Evolutionary conservation across 2,113 vertebrate species (phyloP).

Genomic region (Opisthocomus hoazin): DNA sequence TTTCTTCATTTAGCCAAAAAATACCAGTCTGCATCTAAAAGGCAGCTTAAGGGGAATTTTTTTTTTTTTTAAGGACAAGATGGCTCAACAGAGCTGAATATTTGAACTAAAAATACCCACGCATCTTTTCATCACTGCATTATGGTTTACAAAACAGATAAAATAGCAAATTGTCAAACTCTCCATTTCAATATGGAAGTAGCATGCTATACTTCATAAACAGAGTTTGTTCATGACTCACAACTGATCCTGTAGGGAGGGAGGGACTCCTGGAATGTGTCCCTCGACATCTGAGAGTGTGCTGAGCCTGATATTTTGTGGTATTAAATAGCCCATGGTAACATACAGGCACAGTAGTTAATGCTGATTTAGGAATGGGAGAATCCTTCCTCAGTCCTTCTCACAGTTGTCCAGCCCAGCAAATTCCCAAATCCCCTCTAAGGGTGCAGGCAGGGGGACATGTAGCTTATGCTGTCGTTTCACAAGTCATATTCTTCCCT

Average conservation of each 20-base stretch:
- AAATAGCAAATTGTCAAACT: not conserved
- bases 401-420: not conserved
- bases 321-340: not conserved
- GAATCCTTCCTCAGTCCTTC: not conserved
- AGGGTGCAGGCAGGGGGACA: not conserved
- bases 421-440: not conserved
- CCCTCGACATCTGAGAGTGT: not conserved
- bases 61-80: not conserved
- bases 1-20: not conserved
- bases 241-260: not conserved
- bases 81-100: not conserved
- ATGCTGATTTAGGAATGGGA: not conserved
- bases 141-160: not conserved
- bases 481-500: not conserved
- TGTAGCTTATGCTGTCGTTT: accelerated
- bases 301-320: not conserved
- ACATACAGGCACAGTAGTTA: not conserved
- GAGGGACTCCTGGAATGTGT: not conserved
- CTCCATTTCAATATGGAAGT: not conserved
- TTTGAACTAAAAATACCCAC: not conserved
- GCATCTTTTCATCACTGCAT: not conserved
- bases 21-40: not conserved
- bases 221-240: not conserved
- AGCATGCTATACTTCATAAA: not conserved
- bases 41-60: not conserved